Evolutionary conservation across 2,888 invertebrate species (phyloP).

Genomic region (Luperina testacea): DNA sequence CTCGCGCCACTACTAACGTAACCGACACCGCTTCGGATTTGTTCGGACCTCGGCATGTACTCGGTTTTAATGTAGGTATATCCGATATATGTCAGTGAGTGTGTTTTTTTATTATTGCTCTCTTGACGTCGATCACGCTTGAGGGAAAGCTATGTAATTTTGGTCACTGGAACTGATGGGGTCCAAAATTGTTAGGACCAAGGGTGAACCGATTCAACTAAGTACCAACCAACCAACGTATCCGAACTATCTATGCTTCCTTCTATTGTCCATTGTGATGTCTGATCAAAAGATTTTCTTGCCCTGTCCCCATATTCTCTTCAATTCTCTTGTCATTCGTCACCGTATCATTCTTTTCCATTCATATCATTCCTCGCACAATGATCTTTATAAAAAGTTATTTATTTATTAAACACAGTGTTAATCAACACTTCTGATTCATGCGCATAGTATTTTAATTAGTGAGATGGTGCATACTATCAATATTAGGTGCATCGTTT

Average conservation of each 20-base stretch:
- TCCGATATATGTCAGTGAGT: too few species aligned
- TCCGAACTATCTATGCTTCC: background rate
- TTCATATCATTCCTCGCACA: background rate
- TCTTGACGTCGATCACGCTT: too few species aligned
- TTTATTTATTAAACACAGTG: too few species aligned
- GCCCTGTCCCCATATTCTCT: background rate
- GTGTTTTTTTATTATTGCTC: too few species aligned
- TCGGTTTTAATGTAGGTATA: too few species aligned
- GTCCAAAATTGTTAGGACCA: background rate
- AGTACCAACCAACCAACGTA: background rate
- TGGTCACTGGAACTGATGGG: background rate
- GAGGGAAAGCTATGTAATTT: too few species aligned
- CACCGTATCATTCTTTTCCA: too few species aligned
- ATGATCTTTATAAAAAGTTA: background rate
- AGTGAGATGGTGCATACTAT: conserved; percentile 46
- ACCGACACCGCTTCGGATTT: too few species aligned
- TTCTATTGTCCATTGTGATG: background rate
- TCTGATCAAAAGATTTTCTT: background rate
- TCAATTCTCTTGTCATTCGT: too few species aligned
- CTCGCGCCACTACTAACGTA: too few species aligned
- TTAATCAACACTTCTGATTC: conserved; percentile 44
- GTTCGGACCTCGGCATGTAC: too few species aligned
- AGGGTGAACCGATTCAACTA: background rate
- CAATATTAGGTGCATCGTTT: conserved; percentile 58
- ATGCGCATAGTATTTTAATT: conserved; percentile 33